These are phyloP conservation scores for Molossus molossus DNA, from an alignment of 2,797 vertebrate genomes.

Conservation along the genomic window DNA sequence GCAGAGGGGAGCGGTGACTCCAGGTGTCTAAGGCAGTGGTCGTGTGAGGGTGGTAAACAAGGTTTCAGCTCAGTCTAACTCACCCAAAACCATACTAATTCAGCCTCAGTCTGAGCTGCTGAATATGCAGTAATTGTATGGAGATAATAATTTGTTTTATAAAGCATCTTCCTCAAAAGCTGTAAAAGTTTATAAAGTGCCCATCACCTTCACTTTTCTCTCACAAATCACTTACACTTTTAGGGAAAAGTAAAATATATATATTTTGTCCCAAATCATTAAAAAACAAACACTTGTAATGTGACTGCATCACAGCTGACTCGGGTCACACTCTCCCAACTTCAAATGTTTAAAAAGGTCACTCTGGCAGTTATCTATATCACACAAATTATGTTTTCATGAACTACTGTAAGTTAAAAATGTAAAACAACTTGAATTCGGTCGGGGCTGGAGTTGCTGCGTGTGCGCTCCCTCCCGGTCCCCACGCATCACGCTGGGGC, in stretches of 20 bases:
- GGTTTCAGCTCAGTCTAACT: not conserved
- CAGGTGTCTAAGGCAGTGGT: not conserved
- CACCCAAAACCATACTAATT: not conserved
- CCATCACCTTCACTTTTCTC: not conserved
- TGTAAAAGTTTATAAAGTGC: not conserved
- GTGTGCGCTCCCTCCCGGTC: not conserved
- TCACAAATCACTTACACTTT: not conserved
- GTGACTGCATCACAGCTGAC: not conserved
- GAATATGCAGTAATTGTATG: not conserved
- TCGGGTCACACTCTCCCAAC: not conserved
- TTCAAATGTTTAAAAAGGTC: not conserved
- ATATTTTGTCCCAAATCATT: not conserved
- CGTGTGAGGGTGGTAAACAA: not conserved
- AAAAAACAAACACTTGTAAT: conserved; percentile 19
- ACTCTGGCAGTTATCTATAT: conserved; percentile 3
- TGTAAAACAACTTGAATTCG: conserved; percentile 16
- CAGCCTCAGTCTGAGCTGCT: not conserved
- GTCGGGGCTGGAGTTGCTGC: not conserved
- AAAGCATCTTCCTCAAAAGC: not conserved
- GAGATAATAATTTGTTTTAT: conserved; percentile 6
- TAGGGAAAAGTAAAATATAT: not conserved
- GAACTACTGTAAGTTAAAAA: not conserved
- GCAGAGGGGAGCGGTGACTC: not conserved
- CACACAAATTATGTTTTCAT: not conserved
- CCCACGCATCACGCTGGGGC: not conserved